Conservation (phyloP, 2,888 invertebrate species). For the Sminthurinus aureus region DNA sequence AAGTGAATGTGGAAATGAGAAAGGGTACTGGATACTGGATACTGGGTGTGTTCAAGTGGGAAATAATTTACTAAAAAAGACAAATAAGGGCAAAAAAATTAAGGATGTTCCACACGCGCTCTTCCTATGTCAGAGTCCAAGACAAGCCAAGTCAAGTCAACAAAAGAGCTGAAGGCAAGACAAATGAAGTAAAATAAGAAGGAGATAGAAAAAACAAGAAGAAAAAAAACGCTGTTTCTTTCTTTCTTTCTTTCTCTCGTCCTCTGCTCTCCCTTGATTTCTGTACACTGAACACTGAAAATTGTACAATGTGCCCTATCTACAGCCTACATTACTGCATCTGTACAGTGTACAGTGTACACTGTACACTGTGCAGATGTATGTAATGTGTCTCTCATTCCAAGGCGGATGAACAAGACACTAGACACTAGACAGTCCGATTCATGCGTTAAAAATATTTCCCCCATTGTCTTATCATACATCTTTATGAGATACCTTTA, state of each 20-base stretch:
- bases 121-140: conserved; percentile 12
- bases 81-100: conserved; percentile 36
- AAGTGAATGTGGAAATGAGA: neutral
- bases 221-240: neutral
- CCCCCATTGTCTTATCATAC: neutral
- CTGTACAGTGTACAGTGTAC: neutral
- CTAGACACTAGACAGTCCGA: too few species aligned
- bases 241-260: conserved; percentile 7
- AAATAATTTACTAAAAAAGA: conserved; percentile 32
- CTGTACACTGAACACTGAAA: neutral
- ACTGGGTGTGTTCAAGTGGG: conserved; percentile 21
- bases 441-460: neutral
- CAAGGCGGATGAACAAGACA: neutral
- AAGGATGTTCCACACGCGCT: conserved; percentile 27
- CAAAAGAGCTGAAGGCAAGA: conserved; percentile 12
- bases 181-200: conserved; percentile 9
- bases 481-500: too few species aligned
- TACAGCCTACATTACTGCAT: neutral
- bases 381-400: neutral
- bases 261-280: neutral
- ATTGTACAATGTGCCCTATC: neutral
- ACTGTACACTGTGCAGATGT: neutral
- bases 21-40: too few species aligned
- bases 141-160: too few species aligned
- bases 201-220: neutral